Conservation (phyloP, 2,113 vertebrate genomes). For the Cyanoramphus novaezelandiae region DNA sequence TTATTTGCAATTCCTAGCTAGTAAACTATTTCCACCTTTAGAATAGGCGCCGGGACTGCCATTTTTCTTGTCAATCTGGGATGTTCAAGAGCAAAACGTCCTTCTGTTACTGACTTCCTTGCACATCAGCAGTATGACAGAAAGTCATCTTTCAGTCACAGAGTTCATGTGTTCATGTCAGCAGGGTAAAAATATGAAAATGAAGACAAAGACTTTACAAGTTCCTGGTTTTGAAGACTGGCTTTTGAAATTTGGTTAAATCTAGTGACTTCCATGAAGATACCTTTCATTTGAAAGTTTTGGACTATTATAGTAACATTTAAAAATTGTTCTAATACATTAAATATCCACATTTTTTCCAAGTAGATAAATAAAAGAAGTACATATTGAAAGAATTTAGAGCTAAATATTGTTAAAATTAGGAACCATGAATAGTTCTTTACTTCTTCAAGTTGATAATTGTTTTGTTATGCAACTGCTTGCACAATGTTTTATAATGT, state of each 20-base stretch:
- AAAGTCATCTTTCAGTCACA: not conserved
- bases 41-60: not conserved
- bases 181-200: not conserved
- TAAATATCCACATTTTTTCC: not conserved
- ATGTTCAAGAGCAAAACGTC: not conserved
- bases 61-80: not conserved
- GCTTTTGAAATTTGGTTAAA: not conserved
- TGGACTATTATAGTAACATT: not conserved
- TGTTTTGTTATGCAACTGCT: not conserved
- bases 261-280: not conserved
- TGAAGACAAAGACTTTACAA: not conserved
- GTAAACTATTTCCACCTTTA: not conserved
- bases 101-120: not conserved
- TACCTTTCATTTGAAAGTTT: not conserved
- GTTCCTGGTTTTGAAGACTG: not conserved
- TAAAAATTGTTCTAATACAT: not conserved
- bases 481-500: not conserved
- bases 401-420: slow-evolving; percentile 1
- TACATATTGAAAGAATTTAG: not conserved
- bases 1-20: not conserved
- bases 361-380: not conserved
- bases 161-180: not conserved
- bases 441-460: not conserved
- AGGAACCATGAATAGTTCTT: not conserved
- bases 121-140: not conserved